Conservation (phyloP, 2,113 vertebrate genomes). For the Gopherus flavomarginatus region DNA sequence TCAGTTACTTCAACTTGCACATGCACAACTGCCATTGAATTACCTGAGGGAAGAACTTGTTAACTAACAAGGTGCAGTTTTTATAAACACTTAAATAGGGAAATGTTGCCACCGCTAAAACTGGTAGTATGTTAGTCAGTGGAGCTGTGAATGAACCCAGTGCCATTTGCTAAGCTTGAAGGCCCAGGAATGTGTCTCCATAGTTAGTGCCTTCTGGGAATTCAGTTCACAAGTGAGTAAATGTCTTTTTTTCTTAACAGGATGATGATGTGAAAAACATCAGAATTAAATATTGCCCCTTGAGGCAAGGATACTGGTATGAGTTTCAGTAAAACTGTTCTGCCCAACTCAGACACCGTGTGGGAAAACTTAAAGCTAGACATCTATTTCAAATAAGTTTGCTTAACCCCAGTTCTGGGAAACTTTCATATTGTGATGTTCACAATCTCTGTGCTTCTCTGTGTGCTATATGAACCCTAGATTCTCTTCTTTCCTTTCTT, state of each 20-base stretch:
- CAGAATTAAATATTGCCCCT: not conserved
- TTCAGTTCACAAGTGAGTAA: not conserved
- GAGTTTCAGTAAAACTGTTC: not conserved
- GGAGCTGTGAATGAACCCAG: not conserved
- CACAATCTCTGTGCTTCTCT: slow-evolving; percentile 31
- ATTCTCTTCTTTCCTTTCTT: slow-evolving; percentile 63
- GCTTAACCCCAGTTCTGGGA: not conserved
- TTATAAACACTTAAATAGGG: not conserved
- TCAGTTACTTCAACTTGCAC: not conserved
- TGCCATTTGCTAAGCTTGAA: not conserved
- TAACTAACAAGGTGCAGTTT: not conserved
- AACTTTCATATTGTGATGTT: not conserved
- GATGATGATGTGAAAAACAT: not conserved
- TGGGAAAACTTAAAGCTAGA: not conserved
- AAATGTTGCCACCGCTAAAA: not conserved
- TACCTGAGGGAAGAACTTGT: not conserved
- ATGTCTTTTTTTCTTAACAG: not conserved
- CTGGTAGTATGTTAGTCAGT: not conserved
- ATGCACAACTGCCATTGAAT: not conserved
- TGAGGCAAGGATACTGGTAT: not conserved
- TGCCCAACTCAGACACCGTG: not conserved
- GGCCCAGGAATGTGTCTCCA: too few species aligned
- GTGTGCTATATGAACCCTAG: slow-evolving; percentile 55
- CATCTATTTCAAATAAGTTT: not conserved
- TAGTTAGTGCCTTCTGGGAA: not conserved